Base-by-base conservation (phyloP, 2,888 invertebrate species). In the Eilema depressum region DNA sequence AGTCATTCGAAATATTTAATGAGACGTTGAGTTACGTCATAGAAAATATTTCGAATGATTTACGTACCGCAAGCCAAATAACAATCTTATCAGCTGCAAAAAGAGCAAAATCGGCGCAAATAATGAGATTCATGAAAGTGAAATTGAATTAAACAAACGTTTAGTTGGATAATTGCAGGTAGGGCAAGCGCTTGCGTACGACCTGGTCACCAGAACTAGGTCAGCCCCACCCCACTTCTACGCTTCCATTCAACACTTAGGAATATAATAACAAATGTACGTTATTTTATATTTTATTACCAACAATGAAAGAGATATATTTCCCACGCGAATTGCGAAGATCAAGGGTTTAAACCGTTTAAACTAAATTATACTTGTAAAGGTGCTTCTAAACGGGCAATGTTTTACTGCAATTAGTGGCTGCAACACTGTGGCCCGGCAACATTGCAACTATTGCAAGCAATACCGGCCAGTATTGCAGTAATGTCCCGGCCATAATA, bases 151-250 rank as follows among this genome's bases (percentile, higher is more conserved):
- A 73, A 75, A 78, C 72, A 82, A 81, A 75, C 67, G 75, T 75
- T 80, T 70, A 78, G 72, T 82, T 75, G 41, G 56, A 59, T 86
- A 85, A 85, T 85, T 84, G 83, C 80, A 85, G 85, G 85, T 86
- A 84, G 82, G 71, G 81, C 83, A 81, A 68, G 83, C 83, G 85
- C 80, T 83, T 87, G 87, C 87, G 88, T 87, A 85, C 82, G 89
- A 88, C 91, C 92, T 82, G 92, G 93, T 92, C 92, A 91, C 84
- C 84, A 75, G 83, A 94, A 89, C 84, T 93, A 76, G 94, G 93
- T 91, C 93, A 88, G 75, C 79, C 79, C 82, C 73, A 72, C 81
- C 76, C 80, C 70, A 70, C 74, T 78, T 78, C 79, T 75, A 69
- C 71, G 77, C 73, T 80, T 80, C 75, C 75, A 78, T 84, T 83